Base-by-base conservation (phyloP, 2,797 vertebrate species). In the Sardinella longiceps region DNA sequence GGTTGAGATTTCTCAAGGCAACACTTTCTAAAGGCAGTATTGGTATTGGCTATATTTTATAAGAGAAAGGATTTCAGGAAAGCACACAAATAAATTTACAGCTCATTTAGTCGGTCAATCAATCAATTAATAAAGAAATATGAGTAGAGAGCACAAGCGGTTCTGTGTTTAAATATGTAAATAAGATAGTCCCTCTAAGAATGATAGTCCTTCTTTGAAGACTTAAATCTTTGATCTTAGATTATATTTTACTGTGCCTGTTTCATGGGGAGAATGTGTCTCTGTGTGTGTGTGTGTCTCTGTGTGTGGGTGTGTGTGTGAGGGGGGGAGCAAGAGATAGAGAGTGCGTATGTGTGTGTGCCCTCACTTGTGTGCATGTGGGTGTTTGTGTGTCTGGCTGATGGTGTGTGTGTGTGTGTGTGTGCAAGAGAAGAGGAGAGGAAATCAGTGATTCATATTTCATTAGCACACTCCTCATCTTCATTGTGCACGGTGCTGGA, bases 371-470 rank as follows among this genome's bases (percentile, higher is more conserved):
- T n/a, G n/a, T n/a, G n/a, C n/a, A 11, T 1, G 7, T 48, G 46
- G 12, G 60, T 33, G 58, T 9, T 9, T 25, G 58, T 25, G n/a
- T n/a, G n/a, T n/a, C n/a, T n/a, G 46, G 0, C 1, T 48, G 46
- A 48, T 25, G 11, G 58, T 9, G 25, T 25, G 58, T 25, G 46
- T 1, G 18, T 53, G 51, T 20, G 66, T 37, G 66, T 15, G 15
- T 3, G 66, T 18, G 30, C 12, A 23, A 37, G 25, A 39, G 66
- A 33, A 74, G 30, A 77, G 33, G 70, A 39, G 70, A 37, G 15
- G 37, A 77, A 77, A 77, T 77, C 70, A 77, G 70, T 20, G 33
- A 39, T 43, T 77, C 70, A 77, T 77, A 77, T 77, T 77, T 77
- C 70, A 77, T 77, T 77, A 77, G 70, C 37, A 9, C 70, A 77